Conservation (phyloP, 1,140 invertebrate species). For the Planococcus citri region DNA sequence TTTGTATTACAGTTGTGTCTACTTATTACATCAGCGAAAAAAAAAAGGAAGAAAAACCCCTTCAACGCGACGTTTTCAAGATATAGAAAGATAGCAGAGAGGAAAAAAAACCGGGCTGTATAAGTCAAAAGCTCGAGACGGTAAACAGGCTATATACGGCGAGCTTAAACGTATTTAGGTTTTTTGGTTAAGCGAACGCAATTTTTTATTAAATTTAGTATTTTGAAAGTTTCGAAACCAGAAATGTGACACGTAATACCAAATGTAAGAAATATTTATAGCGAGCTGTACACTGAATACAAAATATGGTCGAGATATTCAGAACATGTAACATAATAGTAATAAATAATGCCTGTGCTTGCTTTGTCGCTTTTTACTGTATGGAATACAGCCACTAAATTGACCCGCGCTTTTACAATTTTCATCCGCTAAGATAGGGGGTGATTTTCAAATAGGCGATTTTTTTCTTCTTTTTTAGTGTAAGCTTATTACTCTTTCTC, state of each 20-base stretch:
- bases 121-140: too few species aligned
- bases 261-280: conserved; percentile 20
- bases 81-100: too few species aligned
- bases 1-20: too few species aligned
- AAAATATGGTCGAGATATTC: conserved; percentile 17
- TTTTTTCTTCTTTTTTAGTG: background rate
- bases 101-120: too few species aligned
- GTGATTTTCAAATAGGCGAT: background rate
- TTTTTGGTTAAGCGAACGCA: conserved; percentile 10
- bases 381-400: background rate
- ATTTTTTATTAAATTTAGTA: conserved; percentile 20
- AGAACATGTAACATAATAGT: conserved; percentile 19
- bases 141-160: too few species aligned
- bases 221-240: conserved; percentile 18
- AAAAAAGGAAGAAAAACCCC: too few species aligned
- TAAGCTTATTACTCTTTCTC: conserved; percentile 3
- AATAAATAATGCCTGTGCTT: conserved; percentile 14
- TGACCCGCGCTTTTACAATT: conserved; percentile 1
- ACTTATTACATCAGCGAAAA: too few species aligned
- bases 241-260: conserved; percentile 19
- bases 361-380: conserved; percentile 14
- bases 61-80: too few species aligned
- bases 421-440: background rate
- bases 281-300: conserved; percentile 11
- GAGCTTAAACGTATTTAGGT: background rate